Evolutionary conservation across 2,797 vertebrate species (phyloP).

Genomic region (Bovichtus variegatus): DNA sequence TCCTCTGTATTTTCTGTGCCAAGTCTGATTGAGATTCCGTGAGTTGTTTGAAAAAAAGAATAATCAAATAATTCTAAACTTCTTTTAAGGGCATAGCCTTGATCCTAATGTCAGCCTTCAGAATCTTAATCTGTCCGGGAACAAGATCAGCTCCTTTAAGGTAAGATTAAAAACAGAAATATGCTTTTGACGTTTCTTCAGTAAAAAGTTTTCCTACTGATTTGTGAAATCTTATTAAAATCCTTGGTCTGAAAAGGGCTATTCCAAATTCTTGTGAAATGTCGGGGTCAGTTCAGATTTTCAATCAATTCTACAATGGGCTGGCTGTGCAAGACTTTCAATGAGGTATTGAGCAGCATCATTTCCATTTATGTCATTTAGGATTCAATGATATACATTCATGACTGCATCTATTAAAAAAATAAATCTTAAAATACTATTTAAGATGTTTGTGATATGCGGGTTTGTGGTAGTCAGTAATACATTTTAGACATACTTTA

Average conservation of each 20-base stretch:
- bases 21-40: constrained; percentile 32
- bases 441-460: neutral
- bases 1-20: constrained; percentile 9
- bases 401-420: constrained; percentile 20
- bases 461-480: neutral
- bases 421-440: neutral
- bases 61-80: constrained; percentile 29
- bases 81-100: constrained; percentile 81
- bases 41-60: constrained; percentile 25
- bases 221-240: constrained; percentile 55
- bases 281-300: constrained; percentile 49
- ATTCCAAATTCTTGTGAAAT: constrained; percentile 45
- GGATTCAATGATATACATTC: constrained; percentile 37
- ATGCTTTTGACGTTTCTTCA: constrained; percentile 41
- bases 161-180: constrained; percentile 73
- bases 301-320: constrained; percentile 49
- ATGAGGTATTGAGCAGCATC: constrained; percentile 22
- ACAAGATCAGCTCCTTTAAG: constrained; percentile 92
- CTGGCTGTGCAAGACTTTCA: constrained; percentile 24
- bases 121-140: constrained; percentile 91
- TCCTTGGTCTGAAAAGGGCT: constrained; percentile 52
- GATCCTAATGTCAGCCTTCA: constrained; percentile 87
- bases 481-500: constrained; percentile 2
- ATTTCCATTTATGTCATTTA: constrained; percentile 39
- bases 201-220: constrained; percentile 32